Evolutionary conservation across 1,140 invertebrate species (phyloP), one percentile per base, ranked within the genome.

Genomic region (Pseudobourletiella spinata): DNA sequence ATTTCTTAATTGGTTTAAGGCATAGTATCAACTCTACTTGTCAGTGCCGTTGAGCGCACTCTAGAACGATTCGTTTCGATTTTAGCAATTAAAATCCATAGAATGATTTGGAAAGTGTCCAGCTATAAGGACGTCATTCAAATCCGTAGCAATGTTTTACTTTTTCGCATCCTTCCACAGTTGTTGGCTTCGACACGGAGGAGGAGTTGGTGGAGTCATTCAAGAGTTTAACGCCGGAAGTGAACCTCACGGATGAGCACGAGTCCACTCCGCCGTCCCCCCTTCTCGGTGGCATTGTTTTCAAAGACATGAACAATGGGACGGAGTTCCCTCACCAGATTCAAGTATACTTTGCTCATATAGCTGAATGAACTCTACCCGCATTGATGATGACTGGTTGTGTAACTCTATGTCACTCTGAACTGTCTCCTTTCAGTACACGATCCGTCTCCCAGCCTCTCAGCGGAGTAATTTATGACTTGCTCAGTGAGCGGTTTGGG

Each of bases 371-470:
- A 15, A 48, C 14, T 48, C 4, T 48, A 48, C n/a, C n/a, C n/a
- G n/a, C 6, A 48, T 11, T 48, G 20, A 11, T 15, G 18, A 6
- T 15, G 6, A 22, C 8, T 15, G 44, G 20, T 8, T 11, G 6
- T 11, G 11, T 22, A 48, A 48, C 22, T 11, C 11, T 11, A 11
- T 39, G 11, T 39, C n/a, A 11, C n/a, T 39, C n/a, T 11, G 35
- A 11, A 39, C 11, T 39, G n/a, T 39, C n/a, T n/a, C n/a, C 35
- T 50, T 48, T 24, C 71, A 76, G 62, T 78, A 84, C 50, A 79
- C 78, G 24, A 74, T 86, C 35, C 76, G 83, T 30, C 80, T 86
- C 69, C 83, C 82, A 58, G 82, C 80, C 4, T 79, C 81, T 44
- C 78, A 83, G 68, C 74, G 82, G 64, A 77, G 76, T 46, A 72